phyloP scores from a whole-genome alignment of 1,140 invertebrate species.

The Magallana ariakensis region DNA sequence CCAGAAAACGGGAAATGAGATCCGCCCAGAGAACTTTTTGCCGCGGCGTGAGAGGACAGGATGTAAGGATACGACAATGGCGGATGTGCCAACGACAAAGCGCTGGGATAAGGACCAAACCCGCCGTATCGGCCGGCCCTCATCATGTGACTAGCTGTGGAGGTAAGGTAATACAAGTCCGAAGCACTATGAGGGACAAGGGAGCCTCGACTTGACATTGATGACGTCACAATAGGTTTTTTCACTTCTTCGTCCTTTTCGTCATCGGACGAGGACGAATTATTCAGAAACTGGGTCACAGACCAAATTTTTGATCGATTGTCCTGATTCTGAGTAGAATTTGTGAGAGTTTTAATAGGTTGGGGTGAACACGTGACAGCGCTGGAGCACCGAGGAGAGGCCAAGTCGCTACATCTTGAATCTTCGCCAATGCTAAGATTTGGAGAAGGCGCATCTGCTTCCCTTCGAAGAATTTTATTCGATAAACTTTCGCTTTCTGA shows the following conservation, averaged over 20 bases:
- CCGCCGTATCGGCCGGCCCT: conserved; percentile 47
- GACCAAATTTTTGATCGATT: conserved; percentile 55
- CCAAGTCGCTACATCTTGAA: conserved; percentile 32
- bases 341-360: neutral
- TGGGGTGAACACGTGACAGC: neutral
- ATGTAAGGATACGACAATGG: conserved; percentile 53
- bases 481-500: conserved; percentile 44
- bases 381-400: conserved; percentile 12
- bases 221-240: conserved; percentile 31
- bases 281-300: conserved; percentile 52
- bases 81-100: conserved; percentile 48
- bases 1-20: conserved; percentile 41
- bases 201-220: conserved; percentile 25
- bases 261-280: conserved; percentile 42
- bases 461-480: conserved; percentile 38
- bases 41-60: conserved; percentile 50
- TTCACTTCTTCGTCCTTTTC: conserved; percentile 45
- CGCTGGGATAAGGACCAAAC: conserved; percentile 51
- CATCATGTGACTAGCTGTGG: conserved; percentile 45
- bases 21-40: conserved; percentile 46
- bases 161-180: conserved; percentile 46
- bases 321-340: conserved; percentile 4
- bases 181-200: conserved; percentile 39
- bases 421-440: conserved; percentile 50
- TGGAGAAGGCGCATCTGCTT: conserved; percentile 45